Percentiles rank a stretch among this genome's conserved stretches.
Conservation (phyloP, 1,140 invertebrate species). For the Paraescarpia echinospica region DNA sequence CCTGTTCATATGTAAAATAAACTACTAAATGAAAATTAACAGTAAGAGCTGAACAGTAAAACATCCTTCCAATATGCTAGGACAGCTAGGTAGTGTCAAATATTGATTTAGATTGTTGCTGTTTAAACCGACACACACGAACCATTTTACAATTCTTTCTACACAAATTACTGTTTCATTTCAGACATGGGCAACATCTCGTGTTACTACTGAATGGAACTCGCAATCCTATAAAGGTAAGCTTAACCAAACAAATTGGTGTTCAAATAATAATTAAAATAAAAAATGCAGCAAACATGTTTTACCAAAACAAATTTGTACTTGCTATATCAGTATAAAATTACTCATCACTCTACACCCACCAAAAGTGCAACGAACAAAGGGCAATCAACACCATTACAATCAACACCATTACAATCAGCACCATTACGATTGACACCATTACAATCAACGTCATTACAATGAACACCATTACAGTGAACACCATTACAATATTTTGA, state of each 20-base stretch:
- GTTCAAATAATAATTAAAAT: background rate
- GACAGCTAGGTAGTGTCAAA: background rate
- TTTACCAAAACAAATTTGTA: background rate
- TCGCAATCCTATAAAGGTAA: constrained; percentile 53
- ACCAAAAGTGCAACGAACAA: too few species aligned
- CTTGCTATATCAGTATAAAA: too few species aligned
- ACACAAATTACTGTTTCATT: background rate
- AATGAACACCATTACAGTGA: too few species aligned
- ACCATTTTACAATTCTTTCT: background rate
- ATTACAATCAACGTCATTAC: too few species aligned
- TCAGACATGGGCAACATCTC: constrained; percentile 59
- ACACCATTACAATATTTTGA: too few species aligned
- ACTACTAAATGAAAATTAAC: too few species aligned
- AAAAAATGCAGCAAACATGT: background rate
- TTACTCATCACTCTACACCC: too few species aligned
- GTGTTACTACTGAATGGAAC: constrained; percentile 57
- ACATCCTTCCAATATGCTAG: background rate
- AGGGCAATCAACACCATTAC: too few species aligned
- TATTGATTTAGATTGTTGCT: constrained; percentile 17
- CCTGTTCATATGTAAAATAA: too few species aligned
- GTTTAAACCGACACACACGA: background rate
- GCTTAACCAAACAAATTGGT: background rate
- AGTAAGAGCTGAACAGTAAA: background rate
- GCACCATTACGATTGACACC: too few species aligned
- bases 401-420: too few species aligned